These are phyloP conservation scores for Cinara cedri DNA, from an alignment of 2,888 invertebrate species.

Conservation along the genomic window DNA sequence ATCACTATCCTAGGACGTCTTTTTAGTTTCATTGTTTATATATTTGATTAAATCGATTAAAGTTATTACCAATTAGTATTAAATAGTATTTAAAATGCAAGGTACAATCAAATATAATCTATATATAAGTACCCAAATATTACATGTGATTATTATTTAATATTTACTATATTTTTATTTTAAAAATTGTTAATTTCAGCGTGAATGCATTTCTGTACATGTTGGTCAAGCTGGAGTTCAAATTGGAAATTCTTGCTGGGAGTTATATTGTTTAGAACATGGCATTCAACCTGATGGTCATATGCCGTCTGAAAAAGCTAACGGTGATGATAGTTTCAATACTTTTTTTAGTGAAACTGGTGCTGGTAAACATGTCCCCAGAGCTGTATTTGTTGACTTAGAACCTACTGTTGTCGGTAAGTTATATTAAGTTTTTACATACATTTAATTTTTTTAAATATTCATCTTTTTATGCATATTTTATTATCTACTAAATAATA, in stretches of 20 bases:
- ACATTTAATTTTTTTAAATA: too few species aligned
- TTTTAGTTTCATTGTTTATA: too few species aligned
- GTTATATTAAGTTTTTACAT: constrained; percentile 61
- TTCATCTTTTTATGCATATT: too few species aligned
- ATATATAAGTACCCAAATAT: too few species aligned
- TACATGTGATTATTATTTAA: too few species aligned
- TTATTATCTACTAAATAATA: too few species aligned
- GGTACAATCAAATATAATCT: too few species aligned
- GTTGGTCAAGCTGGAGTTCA: constrained; percentile 86
- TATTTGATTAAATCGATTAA: too few species aligned
- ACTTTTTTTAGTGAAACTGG: constrained; percentile 94
- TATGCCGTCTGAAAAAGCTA: constrained; percentile 92
- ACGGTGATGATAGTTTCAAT: constrained; percentile 93
- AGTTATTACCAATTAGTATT: too few species aligned
- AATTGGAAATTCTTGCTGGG: constrained; percentile 90
- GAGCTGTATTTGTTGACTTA: constrained; percentile 92
- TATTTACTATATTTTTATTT: neutral
- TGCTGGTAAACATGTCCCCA: constrained; percentile 93
- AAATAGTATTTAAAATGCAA: too few species aligned
- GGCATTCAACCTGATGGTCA: constrained; percentile 92
- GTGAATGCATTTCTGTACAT: constrained; percentile 80
- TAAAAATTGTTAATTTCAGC: constrained; percentile 65
- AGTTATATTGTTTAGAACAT: constrained; percentile 85
- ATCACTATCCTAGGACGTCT: too few species aligned
- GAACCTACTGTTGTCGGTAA: constrained; percentile 90